phyloP scores from a whole-genome alignment of 2,797 vertebrate species.

The Peromyscus eremicus region DNA sequence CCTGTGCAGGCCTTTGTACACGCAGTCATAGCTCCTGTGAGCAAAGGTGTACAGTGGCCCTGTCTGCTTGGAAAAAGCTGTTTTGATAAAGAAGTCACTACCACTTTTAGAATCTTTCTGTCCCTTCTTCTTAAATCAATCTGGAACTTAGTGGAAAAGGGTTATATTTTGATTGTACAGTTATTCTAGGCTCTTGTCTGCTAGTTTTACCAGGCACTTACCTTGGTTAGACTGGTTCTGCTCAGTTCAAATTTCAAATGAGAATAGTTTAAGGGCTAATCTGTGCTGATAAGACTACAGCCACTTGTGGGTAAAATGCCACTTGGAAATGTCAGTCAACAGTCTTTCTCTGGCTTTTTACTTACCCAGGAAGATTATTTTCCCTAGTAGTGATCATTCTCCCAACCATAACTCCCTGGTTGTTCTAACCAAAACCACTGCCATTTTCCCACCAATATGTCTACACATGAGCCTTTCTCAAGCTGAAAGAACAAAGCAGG shows the following conservation, averaged over 20 bases:
- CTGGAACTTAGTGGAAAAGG: no score
- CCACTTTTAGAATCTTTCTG: background rate
- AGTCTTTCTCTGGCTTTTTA: background rate
- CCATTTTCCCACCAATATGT: background rate
- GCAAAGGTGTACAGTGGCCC: background rate
- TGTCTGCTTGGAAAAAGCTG: background rate
- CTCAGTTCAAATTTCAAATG: slow-evolving; percentile 37
- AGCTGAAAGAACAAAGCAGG: background rate
- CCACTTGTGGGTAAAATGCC: background rate
- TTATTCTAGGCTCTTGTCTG: background rate
- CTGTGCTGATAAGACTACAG: background rate
- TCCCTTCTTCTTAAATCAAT: background rate
- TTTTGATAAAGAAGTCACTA: background rate
- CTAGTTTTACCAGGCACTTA: background rate
- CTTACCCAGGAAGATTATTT: background rate
- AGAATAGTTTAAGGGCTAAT: background rate
- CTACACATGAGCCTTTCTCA: background rate
- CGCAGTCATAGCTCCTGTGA: background rate
- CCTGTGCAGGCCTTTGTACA: background rate
- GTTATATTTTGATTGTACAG: background rate
- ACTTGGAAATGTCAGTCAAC: background rate
- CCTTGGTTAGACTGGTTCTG: background rate
- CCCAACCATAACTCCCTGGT: background rate
- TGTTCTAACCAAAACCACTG: background rate
- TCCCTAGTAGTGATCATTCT: background rate